Evolutionary conservation across 1,140 invertebrate species (phyloP).

Genomic region (Rhynchophorus ferrugineus): DNA sequence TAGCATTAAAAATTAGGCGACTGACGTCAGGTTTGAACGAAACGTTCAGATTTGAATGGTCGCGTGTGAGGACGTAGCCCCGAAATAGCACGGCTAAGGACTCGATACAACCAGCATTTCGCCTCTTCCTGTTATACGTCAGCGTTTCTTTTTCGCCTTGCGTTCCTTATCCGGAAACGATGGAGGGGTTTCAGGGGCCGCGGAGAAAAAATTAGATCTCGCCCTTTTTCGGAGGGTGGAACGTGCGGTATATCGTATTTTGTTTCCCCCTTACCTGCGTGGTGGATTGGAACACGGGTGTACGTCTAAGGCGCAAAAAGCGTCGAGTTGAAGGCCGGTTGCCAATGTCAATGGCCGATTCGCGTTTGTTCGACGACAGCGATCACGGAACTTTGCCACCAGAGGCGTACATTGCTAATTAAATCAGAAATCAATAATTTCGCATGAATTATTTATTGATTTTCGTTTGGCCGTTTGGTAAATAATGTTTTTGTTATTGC

Average conservation of each 20-base stretch:
- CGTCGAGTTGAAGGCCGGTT: conserved; percentile 40
- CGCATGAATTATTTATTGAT: too few relatives aligned
- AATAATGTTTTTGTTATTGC: too few relatives aligned
- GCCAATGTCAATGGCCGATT: conserved; percentile 37
- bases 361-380: conserved; percentile 8
- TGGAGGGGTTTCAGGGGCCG: not conserved
- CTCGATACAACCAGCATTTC: not conserved
- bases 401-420: not conserved
- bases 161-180: not conserved
- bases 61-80: not conserved
- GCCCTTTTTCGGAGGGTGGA: too few relatives aligned
- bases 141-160: not conserved
- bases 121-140: not conserved
- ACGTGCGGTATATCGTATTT: not conserved
- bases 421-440: not conserved
- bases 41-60: not conserved
- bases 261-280: conserved; percentile 10
- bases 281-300: conserved; percentile 4
- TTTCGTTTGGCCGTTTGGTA: too few relatives aligned
- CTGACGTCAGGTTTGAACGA: not conserved
- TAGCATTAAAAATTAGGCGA: not conserved
- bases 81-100: not conserved
- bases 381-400: not conserved
- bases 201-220: not conserved
- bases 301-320: conserved; percentile 32